Conservation (phyloP, 92 coral and sea anemone genomes). For the Phenganax marumi region DNA sequence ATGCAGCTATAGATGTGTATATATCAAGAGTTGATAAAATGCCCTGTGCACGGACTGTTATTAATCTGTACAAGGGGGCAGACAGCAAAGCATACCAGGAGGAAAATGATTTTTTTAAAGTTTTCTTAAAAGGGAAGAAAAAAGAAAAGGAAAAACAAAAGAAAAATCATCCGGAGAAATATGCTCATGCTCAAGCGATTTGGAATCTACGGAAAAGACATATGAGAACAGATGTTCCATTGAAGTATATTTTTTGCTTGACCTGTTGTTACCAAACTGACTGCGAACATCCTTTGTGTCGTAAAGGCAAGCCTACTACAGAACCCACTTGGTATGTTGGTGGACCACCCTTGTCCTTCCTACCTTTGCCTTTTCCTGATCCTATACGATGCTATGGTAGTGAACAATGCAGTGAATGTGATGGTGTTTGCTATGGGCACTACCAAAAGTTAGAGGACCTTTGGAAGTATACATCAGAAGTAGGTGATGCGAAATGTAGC, state of each 20-base stretch:
- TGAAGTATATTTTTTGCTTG: constrained; percentile 51
- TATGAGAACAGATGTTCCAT: constrained; percentile 36
- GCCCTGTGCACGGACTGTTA: no score
- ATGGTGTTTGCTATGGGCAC: constrained; percentile 32
- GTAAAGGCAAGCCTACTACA: constrained; percentile 1
- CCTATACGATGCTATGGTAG: constrained; percentile 29
- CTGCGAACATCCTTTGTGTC: no score
- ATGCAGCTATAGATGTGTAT: constrained; percentile 62
- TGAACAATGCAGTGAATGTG: constrained; percentile 26
- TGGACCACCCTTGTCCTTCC: constrained; percentile 39
- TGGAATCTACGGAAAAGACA: constrained; percentile 67
- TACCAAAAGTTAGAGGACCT: background rate
- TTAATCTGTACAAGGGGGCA: no score
- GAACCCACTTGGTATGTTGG: constrained; percentile 25
- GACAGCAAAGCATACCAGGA: no score
- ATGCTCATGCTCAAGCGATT: constrained; percentile 51
- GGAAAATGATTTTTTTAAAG: no score
- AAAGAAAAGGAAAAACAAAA: constrained; percentile 46
- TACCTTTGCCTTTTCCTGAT: constrained; percentile 34
- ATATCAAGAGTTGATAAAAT: no score
- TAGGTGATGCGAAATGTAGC: constrained; percentile 2
- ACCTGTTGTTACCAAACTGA: constrained; percentile 43
- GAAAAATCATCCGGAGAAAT: constrained; percentile 42
- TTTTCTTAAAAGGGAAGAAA: no score
- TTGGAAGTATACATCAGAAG: constrained; percentile 10